Percentiles rank a stretch among this genome's conserved stretches.
These are phyloP conservation scores for Condylostylus longicornis DNA, from an alignment of 1,140 invertebrate genomes.

Conservation along the genomic window DNA sequence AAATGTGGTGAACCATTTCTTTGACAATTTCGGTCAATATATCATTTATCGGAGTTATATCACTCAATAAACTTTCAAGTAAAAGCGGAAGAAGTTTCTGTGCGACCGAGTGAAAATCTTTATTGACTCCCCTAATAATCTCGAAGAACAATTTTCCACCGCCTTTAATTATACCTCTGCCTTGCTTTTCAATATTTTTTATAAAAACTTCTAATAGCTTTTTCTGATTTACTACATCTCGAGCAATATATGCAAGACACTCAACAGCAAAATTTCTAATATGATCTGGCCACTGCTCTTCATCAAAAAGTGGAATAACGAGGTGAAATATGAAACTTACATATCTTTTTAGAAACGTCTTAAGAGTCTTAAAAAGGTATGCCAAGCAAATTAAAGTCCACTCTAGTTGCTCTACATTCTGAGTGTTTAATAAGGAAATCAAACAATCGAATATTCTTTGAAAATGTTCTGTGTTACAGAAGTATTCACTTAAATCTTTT, in stretches of 20 bases:
- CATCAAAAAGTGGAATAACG: slow-evolving; percentile 58
- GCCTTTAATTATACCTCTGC: slow-evolving; percentile 51
- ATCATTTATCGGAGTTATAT: slow-evolving; percentile 37
- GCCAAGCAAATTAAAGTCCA: slow-evolving; percentile 68
- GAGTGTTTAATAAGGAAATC: slow-evolving; percentile 55
- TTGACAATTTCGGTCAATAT: slow-evolving; percentile 45
- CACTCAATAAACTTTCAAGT: slow-evolving; percentile 36
- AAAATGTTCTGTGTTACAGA: slow-evolving; percentile 74
- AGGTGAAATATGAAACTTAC: slow-evolving; percentile 55
- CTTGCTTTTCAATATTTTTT: slow-evolving; percentile 44
- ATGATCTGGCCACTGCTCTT: slow-evolving; percentile 52
- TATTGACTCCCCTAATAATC: slow-evolving; percentile 60
- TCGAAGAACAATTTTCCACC: slow-evolving; percentile 75
- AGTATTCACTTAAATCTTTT: slow-evolving; percentile 71
- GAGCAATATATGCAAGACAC: slow-evolving; percentile 80
- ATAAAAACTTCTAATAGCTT: slow-evolving; percentile 58
- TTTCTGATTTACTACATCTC: slow-evolving; percentile 69
- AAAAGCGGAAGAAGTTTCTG: slow-evolving; percentile 46
- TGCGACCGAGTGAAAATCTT: slow-evolving; percentile 68
- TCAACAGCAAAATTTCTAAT: slow-evolving; percentile 88
- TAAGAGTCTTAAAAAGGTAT: slow-evolving; percentile 77
- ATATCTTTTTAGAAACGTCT: slow-evolving; percentile 66
- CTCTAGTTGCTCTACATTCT: slow-evolving; percentile 69
- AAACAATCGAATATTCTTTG: slow-evolving; percentile 47
- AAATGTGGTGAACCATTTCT: slow-evolving; percentile 41